These are phyloP conservation scores for Drosophila leontia DNA, from an alignment of 1,140 invertebrate species.

Conservation along the genomic window DNA sequence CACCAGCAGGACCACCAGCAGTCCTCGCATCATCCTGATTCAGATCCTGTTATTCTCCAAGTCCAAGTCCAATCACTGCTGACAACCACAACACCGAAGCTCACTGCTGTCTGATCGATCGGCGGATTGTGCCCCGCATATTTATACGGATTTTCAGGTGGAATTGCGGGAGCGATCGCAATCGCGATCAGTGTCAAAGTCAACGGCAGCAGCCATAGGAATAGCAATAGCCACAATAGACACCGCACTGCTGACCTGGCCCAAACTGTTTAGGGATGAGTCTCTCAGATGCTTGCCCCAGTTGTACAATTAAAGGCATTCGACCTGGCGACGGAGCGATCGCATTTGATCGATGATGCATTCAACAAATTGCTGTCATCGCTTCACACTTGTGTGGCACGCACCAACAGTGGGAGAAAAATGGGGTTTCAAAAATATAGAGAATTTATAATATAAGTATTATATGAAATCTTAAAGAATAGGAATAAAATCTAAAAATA, in stretches of 20 bases:
- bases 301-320: constrained; percentile 79
- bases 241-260: constrained; percentile 37
- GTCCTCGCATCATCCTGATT: constrained; percentile 38
- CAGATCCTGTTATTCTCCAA: not conserved
- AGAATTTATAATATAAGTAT: not conserved
- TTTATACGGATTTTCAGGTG: constrained; percentile 64
- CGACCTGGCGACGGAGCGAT: constrained; percentile 22
- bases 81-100: constrained; percentile 37
- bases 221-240: constrained; percentile 21
- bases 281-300: constrained; percentile 74
- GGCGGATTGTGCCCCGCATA: constrained; percentile 61
- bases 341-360: constrained; percentile 63
- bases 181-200: constrained; percentile 76
- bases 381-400: constrained; percentile 67
- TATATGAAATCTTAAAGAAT: too few species aligned
- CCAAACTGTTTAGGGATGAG: constrained; percentile 77
- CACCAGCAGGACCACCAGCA: constrained; percentile 62
- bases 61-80: constrained; percentile 25
- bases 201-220: constrained; percentile 36
- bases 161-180: constrained; percentile 53
- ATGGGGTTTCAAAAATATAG: not conserved
- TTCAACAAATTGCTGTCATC: constrained; percentile 65
- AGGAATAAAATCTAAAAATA: too few species aligned
- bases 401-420: constrained; percentile 39
- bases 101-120: constrained; percentile 62